These are phyloP conservation scores for Hemicrepidius hirtus DNA, from an alignment of 2,888 invertebrate genomes.

Conservation along the genomic window DNA sequence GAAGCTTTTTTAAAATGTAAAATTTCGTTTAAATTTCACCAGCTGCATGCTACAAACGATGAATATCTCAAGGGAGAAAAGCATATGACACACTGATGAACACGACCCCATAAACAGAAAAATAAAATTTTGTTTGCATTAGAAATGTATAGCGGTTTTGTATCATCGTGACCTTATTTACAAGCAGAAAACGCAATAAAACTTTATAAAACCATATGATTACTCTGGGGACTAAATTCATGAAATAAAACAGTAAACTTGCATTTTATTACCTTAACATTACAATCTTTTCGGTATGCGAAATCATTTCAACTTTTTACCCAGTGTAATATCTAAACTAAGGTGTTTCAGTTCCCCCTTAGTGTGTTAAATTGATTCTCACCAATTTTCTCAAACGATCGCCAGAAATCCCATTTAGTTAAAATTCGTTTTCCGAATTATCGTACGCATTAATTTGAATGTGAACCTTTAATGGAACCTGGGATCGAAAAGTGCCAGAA, in stretches of 20 bases:
- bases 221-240: not conserved
- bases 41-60: not conserved
- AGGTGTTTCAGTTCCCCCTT: not conserved
- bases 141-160: not conserved
- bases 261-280: no score
- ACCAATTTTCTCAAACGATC: slow-evolving; percentile 7
- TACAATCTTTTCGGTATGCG: no score
- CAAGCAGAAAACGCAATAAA: not conserved
- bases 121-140: slow-evolving; percentile 15
- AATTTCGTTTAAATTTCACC: not conserved
- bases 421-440: slow-evolving; percentile 22
- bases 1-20: no score
- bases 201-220: not conserved
- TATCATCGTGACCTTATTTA: not conserved
- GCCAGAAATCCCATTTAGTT: slow-evolving; percentile 12
- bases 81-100: slow-evolving; percentile 13
- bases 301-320: no score
- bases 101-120: slow-evolving; percentile 10
- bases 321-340: no score
- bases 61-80: slow-evolving; percentile 16
- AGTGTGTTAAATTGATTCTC: slow-evolving; percentile 11
- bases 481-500: slow-evolving; percentile 6
- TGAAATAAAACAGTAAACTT: not conserved
- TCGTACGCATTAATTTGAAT: slow-evolving; percentile 20
- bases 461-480: slow-evolving; percentile 1